phyloP scores from a whole-genome alignment of 92 coral and sea anemone genomes.

The Phenganax subtilis region DNA sequence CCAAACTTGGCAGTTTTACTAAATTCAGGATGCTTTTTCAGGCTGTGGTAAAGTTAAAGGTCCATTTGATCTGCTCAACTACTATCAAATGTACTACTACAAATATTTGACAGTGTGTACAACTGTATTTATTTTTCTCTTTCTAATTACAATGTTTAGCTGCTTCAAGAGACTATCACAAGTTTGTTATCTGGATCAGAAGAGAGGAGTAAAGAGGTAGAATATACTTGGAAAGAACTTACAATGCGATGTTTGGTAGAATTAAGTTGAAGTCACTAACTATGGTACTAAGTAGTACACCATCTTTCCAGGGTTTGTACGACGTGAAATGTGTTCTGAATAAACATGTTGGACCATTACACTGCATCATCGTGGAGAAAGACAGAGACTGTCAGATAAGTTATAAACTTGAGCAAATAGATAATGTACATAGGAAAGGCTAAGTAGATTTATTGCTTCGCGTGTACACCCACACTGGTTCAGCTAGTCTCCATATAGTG shows the following conservation, averaged over 20 bases:
- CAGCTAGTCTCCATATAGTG: neutral
- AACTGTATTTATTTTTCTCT: neutral
- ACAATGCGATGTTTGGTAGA: neutral
- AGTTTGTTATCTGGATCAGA: slow-evolving; percentile 13
- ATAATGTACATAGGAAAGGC: neutral
- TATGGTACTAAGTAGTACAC: too few species aligned
- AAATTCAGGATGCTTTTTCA: too few species aligned
- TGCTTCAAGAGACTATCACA: slow-evolving; percentile 26
- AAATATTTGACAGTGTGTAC: too few species aligned
- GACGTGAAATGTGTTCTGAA: slow-evolving; percentile 27
- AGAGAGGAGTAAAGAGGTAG: neutral
- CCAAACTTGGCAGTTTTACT: too few species aligned
- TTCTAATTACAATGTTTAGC: neutral
- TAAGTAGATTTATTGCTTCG: neutral
- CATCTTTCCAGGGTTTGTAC: neutral
- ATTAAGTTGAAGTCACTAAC: too few species aligned
- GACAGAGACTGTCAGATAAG: slow-evolving; percentile 22
- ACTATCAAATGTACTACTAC: too few species aligned
- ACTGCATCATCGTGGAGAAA: slow-evolving; percentile 22
- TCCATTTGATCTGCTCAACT: too few species aligned
- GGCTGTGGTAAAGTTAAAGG: too few species aligned
- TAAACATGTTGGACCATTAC: slow-evolving; percentile 31
- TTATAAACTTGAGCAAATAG: slow-evolving; percentile 39
- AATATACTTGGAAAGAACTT: neutral
- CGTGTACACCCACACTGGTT: neutral